Conservation (phyloP, 1,140 invertebrate genomes). For the Gyrodactylus bullatarudis region DNA sequence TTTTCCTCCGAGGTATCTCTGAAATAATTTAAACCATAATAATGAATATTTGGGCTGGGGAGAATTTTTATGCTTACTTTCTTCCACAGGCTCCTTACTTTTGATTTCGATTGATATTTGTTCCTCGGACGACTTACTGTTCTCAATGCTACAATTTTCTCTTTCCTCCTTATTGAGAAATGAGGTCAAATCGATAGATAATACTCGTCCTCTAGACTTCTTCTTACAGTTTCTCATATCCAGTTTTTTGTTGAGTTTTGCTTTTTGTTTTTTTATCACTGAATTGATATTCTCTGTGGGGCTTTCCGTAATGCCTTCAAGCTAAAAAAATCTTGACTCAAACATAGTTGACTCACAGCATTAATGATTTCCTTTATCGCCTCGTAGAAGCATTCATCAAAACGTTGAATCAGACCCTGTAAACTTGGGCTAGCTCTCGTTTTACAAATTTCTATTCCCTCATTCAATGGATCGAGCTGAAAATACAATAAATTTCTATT, state of each 20-base stretch:
- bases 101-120: no score
- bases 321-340: no score
- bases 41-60: neutral
- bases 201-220: neutral
- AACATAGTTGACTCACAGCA: neutral
- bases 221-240: neutral
- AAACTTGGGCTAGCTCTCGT: neutral
- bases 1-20: neutral
- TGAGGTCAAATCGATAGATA: neutral
- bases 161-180: neutral
- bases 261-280: no score
- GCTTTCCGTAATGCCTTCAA: no score
- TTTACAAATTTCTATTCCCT: neutral
- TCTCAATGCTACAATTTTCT: no score
- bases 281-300: no score
- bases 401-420: slow-evolving; percentile 2
- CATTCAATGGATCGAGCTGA: slow-evolving; percentile 12
- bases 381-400: neutral
- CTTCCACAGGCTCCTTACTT: neutral
- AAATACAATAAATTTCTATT: slow-evolving; percentile 16
- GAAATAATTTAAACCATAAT: neutral
- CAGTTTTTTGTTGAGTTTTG: no score
- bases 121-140: no score
- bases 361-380: neutral
- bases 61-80: neutral